Evolutionary conservation across 1,140 invertebrate genomes (phyloP), one percentile per base, ranked within the genome.

Genomic region (Tribolium castaneum): DNA sequence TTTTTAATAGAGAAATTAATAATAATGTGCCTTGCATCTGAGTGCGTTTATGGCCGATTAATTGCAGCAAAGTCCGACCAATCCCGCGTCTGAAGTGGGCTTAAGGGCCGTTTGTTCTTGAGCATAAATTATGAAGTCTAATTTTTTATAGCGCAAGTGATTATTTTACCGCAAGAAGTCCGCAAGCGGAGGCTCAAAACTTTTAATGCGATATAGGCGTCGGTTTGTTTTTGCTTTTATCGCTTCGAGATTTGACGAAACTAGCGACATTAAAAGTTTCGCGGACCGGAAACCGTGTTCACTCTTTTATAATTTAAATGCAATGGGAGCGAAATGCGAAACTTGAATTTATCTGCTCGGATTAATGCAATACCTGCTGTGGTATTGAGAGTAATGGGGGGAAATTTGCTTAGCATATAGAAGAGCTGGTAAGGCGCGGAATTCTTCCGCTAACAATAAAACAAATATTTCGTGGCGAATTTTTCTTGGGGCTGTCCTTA

Each of bases 151-250:
- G 30, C 30, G 30, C 9, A 22, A 30, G 9, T 66, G 30, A 66
- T 66, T 66, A 62, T 66, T 66, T 66, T 10, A 12, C 59, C 59
- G 10, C 59, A 66, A 66, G 30, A 66, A 66, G 59, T 59, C 59
- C 59, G 59, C 59, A 66, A 35, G 4, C 16, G 54, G 22, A 4
- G 30, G 19, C 59, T 35, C n/a, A 7, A 66, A 66, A 66, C 25
- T 66, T 66, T 66, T 66, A 66, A 66, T 66, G 59, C 59, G 59
- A 66, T 66, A 66, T 66, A 66, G 59, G 34, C 30, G 59, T 66
- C 9, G 59, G 59, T 66, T 66, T 66, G 59, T 66, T 66, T 66
- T 66, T 66, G 59, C 59, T 66, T 66, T 66, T 66, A 66, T 66
- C 59, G 30, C 19, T 59, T 59, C 59, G 7, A 66, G 59, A 66